A percentile compares a stretch with the other conserved stretches of the same genome.
Evolutionary conservation across 2,113 vertebrate species (phyloP).

Genomic region (Theristicus caerulescens): DNA sequence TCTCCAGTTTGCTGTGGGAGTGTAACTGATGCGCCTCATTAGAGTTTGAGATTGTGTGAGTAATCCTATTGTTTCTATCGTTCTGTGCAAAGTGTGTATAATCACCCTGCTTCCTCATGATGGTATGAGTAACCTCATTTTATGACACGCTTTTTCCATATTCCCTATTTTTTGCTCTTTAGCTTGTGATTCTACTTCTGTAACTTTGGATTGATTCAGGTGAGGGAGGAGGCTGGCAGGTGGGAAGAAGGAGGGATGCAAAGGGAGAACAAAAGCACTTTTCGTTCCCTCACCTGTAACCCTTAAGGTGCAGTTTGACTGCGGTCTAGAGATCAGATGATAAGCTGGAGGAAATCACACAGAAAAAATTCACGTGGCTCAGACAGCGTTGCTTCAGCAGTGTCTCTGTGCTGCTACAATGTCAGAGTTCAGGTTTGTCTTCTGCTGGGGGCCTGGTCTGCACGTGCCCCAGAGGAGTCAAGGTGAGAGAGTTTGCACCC

Average conservation of each 20-base stretch:
- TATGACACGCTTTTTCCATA: constrained; percentile 44
- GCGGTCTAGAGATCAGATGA: background rate
- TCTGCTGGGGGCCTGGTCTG: background rate
- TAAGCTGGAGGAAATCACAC: background rate
- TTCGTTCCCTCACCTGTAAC: background rate
- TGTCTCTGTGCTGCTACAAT: background rate
- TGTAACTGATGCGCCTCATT: constrained; percentile 59
- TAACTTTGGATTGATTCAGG: constrained; percentile 16
- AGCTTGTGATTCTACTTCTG: background rate
- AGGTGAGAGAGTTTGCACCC: background rate
- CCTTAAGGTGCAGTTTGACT: background rate
- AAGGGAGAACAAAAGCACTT: background rate
- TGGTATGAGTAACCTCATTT: constrained; percentile 52
- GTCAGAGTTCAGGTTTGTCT: background rate
- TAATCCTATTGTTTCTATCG: constrained; percentile 56
- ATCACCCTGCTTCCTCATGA: constrained; percentile 52
- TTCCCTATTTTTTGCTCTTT: background rate
- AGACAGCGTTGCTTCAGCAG: background rate
- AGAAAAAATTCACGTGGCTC: background rate
- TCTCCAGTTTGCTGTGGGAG: constrained; percentile 54
- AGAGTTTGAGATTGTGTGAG: constrained; percentile 52
- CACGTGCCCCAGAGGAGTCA: background rate
- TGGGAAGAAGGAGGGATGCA: background rate
- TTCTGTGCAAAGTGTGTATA: constrained; percentile 33
- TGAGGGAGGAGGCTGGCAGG: background rate